phyloP scores from a whole-genome alignment of 2,888 invertebrate genomes.

The Polylopha cassiicola region DNA sequence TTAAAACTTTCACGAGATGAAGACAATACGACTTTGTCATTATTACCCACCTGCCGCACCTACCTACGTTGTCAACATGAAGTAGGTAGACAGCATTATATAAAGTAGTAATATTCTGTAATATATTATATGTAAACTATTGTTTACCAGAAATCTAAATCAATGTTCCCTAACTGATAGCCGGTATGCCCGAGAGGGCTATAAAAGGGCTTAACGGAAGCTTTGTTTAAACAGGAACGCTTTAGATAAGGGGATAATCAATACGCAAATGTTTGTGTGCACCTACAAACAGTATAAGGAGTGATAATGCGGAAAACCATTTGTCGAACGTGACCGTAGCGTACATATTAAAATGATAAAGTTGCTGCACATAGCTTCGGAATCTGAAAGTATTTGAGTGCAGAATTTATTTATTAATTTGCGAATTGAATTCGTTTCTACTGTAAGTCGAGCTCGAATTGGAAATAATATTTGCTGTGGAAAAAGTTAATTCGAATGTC shows the following conservation, averaged over 20 bases:
- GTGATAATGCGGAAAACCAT: slow-evolving; percentile 24
- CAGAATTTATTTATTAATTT: slow-evolving; percentile 2
- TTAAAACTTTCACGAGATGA: slow-evolving; percentile 25
- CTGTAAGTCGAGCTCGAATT: neutral
- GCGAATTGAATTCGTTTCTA: neutral
- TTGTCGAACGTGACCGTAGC: slow-evolving; percentile 23
- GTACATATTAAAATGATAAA: slow-evolving; percentile 1
- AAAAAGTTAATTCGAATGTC: slow-evolving; percentile 39
- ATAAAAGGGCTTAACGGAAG: slow-evolving; percentile 52
- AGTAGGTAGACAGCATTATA: too few species aligned
- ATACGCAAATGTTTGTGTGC: slow-evolving; percentile 39
- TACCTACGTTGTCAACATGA: too few species aligned
- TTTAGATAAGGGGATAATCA: slow-evolving; percentile 54
- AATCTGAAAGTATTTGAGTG: neutral
- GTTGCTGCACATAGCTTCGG: neutral
- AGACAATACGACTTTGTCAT: too few species aligned
- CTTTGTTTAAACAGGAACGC: slow-evolving; percentile 49
- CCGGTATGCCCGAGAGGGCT: slow-evolving; percentile 40
- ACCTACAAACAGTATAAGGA: slow-evolving; percentile 28
- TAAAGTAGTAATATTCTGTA: too few species aligned
- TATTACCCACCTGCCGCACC: too few species aligned
- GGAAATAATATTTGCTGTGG: slow-evolving; percentile 29
- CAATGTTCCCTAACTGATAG: slow-evolving; percentile 37
- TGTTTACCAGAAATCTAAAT: slow-evolving; percentile 35
- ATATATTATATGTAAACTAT: slow-evolving; percentile 8